Evolutionary conservation across 2,888 invertebrate species (phyloP).

Genomic region (Xanthorhoe designata): DNA sequence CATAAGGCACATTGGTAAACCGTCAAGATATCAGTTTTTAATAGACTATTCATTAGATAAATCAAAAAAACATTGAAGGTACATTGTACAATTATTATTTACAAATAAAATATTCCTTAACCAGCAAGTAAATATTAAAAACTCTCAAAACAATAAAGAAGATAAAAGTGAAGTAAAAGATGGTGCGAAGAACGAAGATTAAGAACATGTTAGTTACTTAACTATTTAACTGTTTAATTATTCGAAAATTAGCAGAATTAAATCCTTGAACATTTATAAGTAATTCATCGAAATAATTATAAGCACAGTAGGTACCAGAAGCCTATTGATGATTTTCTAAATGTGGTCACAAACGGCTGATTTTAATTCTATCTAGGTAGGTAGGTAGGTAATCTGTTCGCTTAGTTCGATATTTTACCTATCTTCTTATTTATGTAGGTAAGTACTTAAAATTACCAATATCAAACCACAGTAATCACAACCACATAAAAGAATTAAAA

Average conservation of each 20-base stretch:
- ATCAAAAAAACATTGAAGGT: no score
- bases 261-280: slow-evolving; percentile 1
- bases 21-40: not conserved
- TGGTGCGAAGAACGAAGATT: slow-evolving; percentile 16
- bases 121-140: slow-evolving; percentile 14
- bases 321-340: not conserved
- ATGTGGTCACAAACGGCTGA: not conserved
- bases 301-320: slow-evolving; percentile 22
- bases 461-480: no score
- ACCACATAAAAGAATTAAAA: no score
- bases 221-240: slow-evolving; percentile 9
- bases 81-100: slow-evolving; percentile 16
- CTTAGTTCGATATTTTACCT: no score
- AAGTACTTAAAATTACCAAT: no score
- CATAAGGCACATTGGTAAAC: slow-evolving; percentile 18
- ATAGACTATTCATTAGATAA: not conserved
- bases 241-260: slow-evolving; percentile 26
- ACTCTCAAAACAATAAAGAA: slow-evolving; percentile 1
- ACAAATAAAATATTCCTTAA: slow-evolving; percentile 20
- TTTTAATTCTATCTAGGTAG: no score
- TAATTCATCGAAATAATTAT: slow-evolving; percentile 23
- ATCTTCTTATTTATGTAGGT: no score
- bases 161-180: slow-evolving; percentile 1
- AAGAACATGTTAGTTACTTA: slow-evolving; percentile 9
- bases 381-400: no score